A percentile compares a stretch with the other conserved stretches of the same genome.
phyloP scores from a whole-genome alignment of 37 sponge, comb jelly and placozoan genomes.

The Crambe crambe region DNA sequence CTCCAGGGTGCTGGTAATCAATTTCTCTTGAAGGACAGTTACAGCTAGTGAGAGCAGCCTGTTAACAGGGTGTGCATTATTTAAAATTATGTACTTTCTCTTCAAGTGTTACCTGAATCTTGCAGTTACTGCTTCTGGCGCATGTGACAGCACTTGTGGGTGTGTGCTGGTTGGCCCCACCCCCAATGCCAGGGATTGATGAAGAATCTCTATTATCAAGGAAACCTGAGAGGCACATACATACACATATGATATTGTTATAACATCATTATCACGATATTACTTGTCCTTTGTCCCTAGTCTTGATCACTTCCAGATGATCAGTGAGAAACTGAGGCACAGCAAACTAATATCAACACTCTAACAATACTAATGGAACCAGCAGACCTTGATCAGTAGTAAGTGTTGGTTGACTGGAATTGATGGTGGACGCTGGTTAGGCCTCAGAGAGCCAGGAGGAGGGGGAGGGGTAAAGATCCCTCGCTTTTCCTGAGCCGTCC shows the following conservation, averaged over 20 bases:
- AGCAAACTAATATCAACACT: not conserved
- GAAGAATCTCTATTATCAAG: constrained; percentile 51
- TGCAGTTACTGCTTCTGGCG: constrained; percentile 35
- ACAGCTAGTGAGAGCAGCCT: constrained; percentile 54
- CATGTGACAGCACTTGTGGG: constrained; percentile 39
- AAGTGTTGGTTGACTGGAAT: constrained; percentile 44
- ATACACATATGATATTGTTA: not conserved
- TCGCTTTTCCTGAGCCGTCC: constrained; percentile 35
- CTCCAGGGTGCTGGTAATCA: constrained; percentile 44
- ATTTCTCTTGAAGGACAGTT: constrained; percentile 20
- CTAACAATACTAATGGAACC: not conserved
- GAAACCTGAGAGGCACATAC: constrained; percentile 8
- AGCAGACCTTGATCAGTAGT: constrained; percentile 42
- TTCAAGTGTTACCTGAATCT: constrained; percentile 34
- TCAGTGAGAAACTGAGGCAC: constrained; percentile 37
- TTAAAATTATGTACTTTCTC: too few species aligned
- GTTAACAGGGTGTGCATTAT: not conserved
- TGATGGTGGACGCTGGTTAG: constrained; percentile 34
- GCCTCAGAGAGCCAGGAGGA: not conserved
- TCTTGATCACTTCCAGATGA: constrained; percentile 38
- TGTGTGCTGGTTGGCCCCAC: constrained; percentile 50
- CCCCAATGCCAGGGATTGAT: constrained; percentile 49
- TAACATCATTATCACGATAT: not conserved
- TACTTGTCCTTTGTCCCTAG: constrained; percentile 32
- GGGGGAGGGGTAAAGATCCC: constrained; percentile 57